Evolutionary conservation across 2,888 invertebrate species (phyloP).

Genomic region (Cordilura impudica): DNA sequence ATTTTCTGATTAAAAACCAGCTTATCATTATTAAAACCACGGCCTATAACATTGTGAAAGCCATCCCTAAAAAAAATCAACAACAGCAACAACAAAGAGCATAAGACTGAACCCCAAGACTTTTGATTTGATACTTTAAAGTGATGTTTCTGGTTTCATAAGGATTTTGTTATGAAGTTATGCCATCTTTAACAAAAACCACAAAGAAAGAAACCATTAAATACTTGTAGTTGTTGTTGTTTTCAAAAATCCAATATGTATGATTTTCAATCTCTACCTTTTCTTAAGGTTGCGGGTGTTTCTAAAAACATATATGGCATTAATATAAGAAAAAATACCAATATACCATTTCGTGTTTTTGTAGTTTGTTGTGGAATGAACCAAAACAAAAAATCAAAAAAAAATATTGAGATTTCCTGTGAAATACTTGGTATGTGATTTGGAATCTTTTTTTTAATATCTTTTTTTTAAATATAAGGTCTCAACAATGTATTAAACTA

Average conservation of each 20-base stretch:
- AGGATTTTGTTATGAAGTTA: constrained; percentile 42
- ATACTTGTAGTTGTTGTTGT: constrained; percentile 20
- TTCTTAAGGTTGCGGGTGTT: constrained; percentile 54
- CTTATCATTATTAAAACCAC: constrained; percentile 75
- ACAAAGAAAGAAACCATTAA: constrained; percentile 2
- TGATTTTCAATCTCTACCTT: constrained; percentile 3
- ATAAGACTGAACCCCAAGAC: no score
- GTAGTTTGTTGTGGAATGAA: background rate
- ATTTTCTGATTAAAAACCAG: constrained; percentile 78
- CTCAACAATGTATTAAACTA: constrained; percentile 33
- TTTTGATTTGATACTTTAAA: constrained; percentile 39
- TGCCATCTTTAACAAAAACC: constrained; percentile 41
- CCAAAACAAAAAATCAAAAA: constrained; percentile 1
- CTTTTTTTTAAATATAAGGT: constrained; percentile 19
- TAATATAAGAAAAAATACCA: background rate
- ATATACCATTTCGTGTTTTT: constrained; percentile 1
- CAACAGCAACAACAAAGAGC: background rate
- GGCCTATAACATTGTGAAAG: constrained; percentile 15
- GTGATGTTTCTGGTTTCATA: constrained; percentile 23
- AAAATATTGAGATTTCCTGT: constrained; percentile 58
- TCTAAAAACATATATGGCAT: constrained; percentile 20
- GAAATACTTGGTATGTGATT: constrained; percentile 57
- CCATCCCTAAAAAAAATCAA: constrained; percentile 6
- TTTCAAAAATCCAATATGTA: background rate
- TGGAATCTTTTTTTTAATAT: constrained; percentile 1